A percentile compares a stretch with the other conserved stretches of the same genome.
Conservation (phyloP, 2,113 vertebrate species). For the Gobio gobio region DNA sequence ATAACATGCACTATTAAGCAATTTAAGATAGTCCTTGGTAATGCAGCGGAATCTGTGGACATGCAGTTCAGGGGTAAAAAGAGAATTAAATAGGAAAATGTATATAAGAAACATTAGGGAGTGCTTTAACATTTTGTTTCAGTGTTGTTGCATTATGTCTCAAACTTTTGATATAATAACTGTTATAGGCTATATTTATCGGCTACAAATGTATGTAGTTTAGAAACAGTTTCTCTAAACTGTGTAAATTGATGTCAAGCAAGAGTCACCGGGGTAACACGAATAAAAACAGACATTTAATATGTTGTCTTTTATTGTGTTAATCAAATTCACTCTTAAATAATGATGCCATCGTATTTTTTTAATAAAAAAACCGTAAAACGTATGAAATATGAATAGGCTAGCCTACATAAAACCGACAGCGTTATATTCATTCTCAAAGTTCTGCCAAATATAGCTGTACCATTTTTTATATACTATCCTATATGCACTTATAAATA, state of each 20-base stretch:
- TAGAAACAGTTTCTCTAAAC: not conserved
- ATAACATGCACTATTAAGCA: conserved; percentile 66
- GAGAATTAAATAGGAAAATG: not conserved
- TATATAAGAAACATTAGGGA: not conserved
- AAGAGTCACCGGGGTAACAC: not conserved
- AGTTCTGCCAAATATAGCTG: not conserved
- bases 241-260: not conserved
- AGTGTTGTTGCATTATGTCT: not conserved
- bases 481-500: too few relatives aligned
- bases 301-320: not conserved
- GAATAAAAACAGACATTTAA: not conserved
- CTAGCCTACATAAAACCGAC: not conserved
- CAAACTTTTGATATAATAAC: not conserved
- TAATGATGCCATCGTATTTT: not conserved
- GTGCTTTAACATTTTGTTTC: not conserved
- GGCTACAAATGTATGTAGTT: not conserved
- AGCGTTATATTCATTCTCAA: not conserved
- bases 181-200: not conserved
- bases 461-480: not conserved
- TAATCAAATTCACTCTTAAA: not conserved
- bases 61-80: not conserved
- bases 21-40: conserved; percentile 43
- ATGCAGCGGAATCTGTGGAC: conserved; percentile 27
- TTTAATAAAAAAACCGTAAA: not conserved
- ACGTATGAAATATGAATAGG: not conserved